Base-by-base conservation (phyloP, 92 coral and sea anemone genomes). In the Isaurus tuberculatus region DNA sequence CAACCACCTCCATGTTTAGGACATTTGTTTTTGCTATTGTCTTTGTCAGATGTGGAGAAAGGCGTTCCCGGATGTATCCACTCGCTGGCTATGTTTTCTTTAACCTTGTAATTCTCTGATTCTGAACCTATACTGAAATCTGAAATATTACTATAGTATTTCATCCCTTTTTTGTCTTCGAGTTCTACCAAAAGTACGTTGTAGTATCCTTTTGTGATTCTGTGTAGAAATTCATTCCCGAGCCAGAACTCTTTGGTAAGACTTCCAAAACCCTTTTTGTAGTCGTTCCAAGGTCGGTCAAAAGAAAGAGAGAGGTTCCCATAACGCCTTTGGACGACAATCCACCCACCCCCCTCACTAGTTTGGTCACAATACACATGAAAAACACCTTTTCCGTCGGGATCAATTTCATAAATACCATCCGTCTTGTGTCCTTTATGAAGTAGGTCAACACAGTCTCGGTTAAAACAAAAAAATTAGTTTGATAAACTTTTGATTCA, bases 341-440 rank as follows among this genome's bases (percentile, higher is more conserved):
- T 53, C 86, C 80, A 83, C 0, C 86, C 86, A 7, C 86, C 86
- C 28, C 66, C 80, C 8, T 83, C 86, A 23, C 79, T 83, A 13
- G 75, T 57, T 74, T 83, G 86, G n/a, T 83, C 86, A 10, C 86
- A 83, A 48, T 49, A 53, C 65, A 83, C 67, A 14, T 37, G 26
- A 42, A 74, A 83, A 10, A 31, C 44, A 7, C 60, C 80, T 43
- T 63, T 6, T 22, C 69, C 80, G 23, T 69, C 86, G 5, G 80
- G 86, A 20, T 53, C 67, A 31, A 83, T 29, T 66, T 43, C 37
- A 79, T 83, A 70, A 30, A 83, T 40, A 42, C 80, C 86, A 9
- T 66, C 75, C 34, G 69, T 25, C 17, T 42, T 53, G 34, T 70
- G 34, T 23, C 86, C 86, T 40, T 63, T 29, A 69, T 70, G 65